Evolutionary conservation across 2,888 invertebrate genomes (phyloP), one percentile per base, ranked within the genome.

Genomic region (Acrocera orbiculus): DNA sequence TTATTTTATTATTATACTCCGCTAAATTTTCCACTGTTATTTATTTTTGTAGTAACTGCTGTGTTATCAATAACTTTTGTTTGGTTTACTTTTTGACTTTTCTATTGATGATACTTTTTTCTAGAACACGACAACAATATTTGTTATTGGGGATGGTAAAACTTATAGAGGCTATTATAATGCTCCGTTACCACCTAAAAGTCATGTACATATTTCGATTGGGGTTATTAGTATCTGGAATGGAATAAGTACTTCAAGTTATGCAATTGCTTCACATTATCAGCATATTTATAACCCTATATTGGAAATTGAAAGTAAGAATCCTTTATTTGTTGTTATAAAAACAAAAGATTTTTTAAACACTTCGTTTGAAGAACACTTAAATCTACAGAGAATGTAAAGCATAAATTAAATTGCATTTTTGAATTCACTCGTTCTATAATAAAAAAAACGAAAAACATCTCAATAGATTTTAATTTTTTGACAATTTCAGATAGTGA

Each of bases 141-240:
- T 90, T 56, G 63, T 67, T 1, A 71, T 90, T 27, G 90, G 90
- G 5, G 79, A 89, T 57, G 70, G 70, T 8, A 65, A 63, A 39
- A 67, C 61, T 4, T 81, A 86, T 51, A 78, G 79, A 40, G 71
- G 70, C 0, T 86, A 73, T 51, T 72, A 67, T 43, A 90, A 90
- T 63, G 75, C 72, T 3, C 80, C 81, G 0, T 54, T 90, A 32
- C 66, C 69, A 8, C 54, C 66, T 19, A 65, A 68, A 9, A 60
- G 64, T 44, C 68, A 73, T 42, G 70, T 77, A 43, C 73, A 74
- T 43, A 65, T 85, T 4, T 69, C 76, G 29, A 57, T 80, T 34
- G 81, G 80, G 11, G 64, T 82, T 34, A 69, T 76, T 3, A 81
- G 80, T 58, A 67, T 67, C 20, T 63, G 73, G 38, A 69, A 74